A percentile compares a stretch with the other conserved stretches of the same genome.
phyloP scores from a whole-genome alignment of 1,140 invertebrate genomes.

The Dendroctonus valens region DNA sequence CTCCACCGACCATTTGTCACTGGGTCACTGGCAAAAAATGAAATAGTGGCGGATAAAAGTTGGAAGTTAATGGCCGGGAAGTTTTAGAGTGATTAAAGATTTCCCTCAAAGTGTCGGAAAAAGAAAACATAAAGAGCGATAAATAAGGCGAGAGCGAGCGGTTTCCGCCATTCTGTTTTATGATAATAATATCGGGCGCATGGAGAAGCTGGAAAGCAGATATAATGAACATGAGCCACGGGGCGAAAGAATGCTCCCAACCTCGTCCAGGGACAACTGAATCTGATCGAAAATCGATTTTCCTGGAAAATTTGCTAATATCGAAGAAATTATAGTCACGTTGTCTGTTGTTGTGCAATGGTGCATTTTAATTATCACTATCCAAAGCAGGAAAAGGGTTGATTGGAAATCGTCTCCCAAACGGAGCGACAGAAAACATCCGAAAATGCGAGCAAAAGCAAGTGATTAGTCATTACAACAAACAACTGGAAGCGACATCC shows the following conservation, averaged over 20 bases:
- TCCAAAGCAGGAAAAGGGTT: no score
- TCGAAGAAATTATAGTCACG: no score
- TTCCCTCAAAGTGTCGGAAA: slow-evolving; percentile 27
- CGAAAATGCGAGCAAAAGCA: no score
- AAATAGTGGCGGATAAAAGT: slow-evolving; percentile 17
- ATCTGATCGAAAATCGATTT: no score
- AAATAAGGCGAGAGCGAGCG: slow-evolving; percentile 16
- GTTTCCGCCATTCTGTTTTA: slow-evolving; percentile 28
- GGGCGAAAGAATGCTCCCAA: slow-evolving; percentile 1
- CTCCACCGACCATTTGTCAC: slow-evolving; percentile 4
- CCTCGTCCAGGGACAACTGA: no score
- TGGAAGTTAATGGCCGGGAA: slow-evolving; percentile 24
- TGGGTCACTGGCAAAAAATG: neutral
- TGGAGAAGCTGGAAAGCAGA: slow-evolving; percentile 9
- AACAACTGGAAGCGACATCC: no score
- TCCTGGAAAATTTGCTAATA: no score
- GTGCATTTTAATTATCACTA: no score
- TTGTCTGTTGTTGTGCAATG: no score
- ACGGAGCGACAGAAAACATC: no score
- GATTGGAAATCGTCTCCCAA: no score
- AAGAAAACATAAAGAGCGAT: slow-evolving; percentile 20
- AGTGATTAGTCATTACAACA: no score
- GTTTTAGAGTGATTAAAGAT: slow-evolving; percentile 29
- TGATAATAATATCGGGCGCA: slow-evolving; percentile 25
- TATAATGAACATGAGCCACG: slow-evolving; percentile 6